A percentile compares a stretch with the other conserved stretches of the same genome.
Evolutionary conservation across 2,113 vertebrate species (phyloP).

Genomic region (Glareola pratincola): DNA sequence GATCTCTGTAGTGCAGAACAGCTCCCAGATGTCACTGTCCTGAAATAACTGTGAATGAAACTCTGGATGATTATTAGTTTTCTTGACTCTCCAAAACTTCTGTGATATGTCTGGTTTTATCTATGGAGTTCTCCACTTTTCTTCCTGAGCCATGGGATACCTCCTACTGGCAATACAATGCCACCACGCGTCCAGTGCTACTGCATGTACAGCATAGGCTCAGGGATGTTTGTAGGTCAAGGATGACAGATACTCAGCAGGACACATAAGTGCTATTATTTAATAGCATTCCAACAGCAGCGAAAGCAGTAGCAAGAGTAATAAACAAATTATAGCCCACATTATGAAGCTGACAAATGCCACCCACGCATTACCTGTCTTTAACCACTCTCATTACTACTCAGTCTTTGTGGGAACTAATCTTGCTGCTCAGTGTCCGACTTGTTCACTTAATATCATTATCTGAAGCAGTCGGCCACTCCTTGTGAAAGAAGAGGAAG

Average conservation of each 20-base stretch:
- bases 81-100: neutral
- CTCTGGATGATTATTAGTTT: neutral
- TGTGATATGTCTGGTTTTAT: neutral
- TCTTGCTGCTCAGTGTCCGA: conserved; percentile 12
- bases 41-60: neutral
- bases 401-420: conserved; percentile 59
- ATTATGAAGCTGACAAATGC: conserved; percentile 55
- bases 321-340: conserved; percentile 59
- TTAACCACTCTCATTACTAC: conserved; percentile 62
- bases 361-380: conserved; percentile 60
- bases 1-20: neutral
- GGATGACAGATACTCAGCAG: neutral
- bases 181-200: neutral
- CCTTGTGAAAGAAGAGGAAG: conserved; percentile 38
- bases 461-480: conserved; percentile 13
- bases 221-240: conserved; percentile 48
- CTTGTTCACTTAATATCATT: conserved; percentile 36
- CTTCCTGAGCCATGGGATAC: neutral
- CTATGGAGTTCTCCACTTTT: neutral
- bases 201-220: neutral
- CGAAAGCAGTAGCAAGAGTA: conserved; percentile 57
- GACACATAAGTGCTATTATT: neutral
- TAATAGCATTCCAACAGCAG: conserved; percentile 57
- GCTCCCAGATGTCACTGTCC: neutral
- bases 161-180: neutral